Evolutionary conservation across 2,888 invertebrate species (phyloP).

Genomic region (Troides helena): DNA sequence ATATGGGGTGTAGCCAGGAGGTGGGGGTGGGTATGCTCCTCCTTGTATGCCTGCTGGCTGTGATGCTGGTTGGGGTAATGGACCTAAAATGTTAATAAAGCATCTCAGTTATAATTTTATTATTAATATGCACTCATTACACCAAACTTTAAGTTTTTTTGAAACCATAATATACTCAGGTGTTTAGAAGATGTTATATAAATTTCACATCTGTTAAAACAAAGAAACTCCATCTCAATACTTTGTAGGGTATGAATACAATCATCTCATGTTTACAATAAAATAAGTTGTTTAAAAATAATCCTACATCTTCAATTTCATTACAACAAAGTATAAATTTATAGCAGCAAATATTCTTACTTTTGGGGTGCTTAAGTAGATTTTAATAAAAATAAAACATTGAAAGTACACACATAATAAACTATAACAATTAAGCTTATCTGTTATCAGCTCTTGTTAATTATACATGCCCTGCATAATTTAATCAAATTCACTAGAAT

Average conservation of each 20-base stretch:
- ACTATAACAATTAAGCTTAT: no score
- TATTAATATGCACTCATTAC: background rate
- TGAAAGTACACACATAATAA: no score
- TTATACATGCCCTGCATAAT: no score
- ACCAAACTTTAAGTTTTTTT: background rate
- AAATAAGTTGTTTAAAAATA: background rate
- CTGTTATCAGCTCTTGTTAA: no score
- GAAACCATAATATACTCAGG: background rate
- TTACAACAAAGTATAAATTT: no score
- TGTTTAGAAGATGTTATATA: background rate
- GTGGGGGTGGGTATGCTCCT: constrained; percentile 69
- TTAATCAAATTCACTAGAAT: no score
- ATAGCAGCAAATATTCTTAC: no score
- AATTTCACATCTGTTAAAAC: background rate
- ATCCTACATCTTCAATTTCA: no score
- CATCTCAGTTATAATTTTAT: background rate
- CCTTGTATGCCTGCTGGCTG: constrained; percentile 33
- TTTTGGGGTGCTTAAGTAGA: no score
- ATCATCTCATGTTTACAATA: background rate
- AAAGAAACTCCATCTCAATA: background rate
- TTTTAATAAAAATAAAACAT: no score
- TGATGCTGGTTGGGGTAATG: constrained; percentile 36
- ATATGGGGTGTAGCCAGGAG: constrained; percentile 80
- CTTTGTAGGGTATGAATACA: background rate
- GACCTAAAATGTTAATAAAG: constrained; percentile 40